These are phyloP conservation scores for Rhinoraja longicauda DNA, from an alignment of 2,797 vertebrate genomes.

Conservation along the genomic window DNA sequence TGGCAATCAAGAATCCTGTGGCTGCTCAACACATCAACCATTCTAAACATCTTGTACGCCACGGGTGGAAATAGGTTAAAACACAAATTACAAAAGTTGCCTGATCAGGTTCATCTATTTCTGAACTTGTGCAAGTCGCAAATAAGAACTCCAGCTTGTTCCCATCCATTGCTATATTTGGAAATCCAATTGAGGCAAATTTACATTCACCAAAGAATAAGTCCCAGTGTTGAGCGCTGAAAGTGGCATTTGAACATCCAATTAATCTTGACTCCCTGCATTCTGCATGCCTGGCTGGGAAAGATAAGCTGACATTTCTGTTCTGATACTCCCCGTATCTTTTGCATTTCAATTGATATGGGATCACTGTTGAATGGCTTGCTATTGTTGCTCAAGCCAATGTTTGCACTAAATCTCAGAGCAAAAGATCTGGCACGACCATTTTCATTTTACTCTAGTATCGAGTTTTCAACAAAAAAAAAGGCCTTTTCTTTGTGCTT, in stretches of 20 bases:
- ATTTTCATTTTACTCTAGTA: background rate
- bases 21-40: background rate
- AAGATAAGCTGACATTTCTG: background rate
- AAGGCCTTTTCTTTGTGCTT: background rate
- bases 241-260: background rate
- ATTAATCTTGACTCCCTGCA: background rate
- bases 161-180: background rate
- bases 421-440: background rate
- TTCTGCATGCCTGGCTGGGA: background rate
- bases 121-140: background rate
- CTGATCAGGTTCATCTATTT: background rate
- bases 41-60: background rate
- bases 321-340: background rate
- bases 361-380: background rate
- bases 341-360: background rate
- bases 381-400: background rate
- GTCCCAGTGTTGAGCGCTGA: background rate
- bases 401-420: constrained; percentile 8
- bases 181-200: background rate
- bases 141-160: background rate
- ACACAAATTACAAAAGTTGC: background rate
- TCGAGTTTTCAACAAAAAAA: background rate
- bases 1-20: background rate
- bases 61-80: background rate
- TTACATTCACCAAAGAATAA: background rate